Base-by-base conservation (phyloP, 2,113 vertebrate species). In the Chaetodon trifascialis region DNA sequence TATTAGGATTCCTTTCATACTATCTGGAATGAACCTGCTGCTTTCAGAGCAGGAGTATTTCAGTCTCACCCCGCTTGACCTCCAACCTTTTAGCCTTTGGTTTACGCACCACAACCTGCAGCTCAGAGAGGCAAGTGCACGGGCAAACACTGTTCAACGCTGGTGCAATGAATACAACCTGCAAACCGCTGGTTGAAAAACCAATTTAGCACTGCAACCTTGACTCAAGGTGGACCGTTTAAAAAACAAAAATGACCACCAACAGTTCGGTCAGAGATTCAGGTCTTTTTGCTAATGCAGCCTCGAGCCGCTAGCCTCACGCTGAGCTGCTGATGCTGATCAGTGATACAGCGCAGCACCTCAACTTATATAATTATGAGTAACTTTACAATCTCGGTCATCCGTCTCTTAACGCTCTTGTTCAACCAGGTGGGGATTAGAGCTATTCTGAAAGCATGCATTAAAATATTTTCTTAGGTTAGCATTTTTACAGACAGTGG, bases 31-130 rank as follows among this genome's bases (percentile, higher is more conserved):
- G 76, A 80, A 60, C 73, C 64, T 34, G 62, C 76, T 75, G 17
- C 64, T 52, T 51, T 76, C 68, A 76, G 68, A 73, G 68, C 23
- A 47, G 47, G 56, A 58, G 86, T 91, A 90, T 94, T 93, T 89
- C 80, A 64, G 80, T 82, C 84, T 83, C 68, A 68, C 80, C 56
- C 47, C 60, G 83, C 19, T 67, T 83, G 82, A 91, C 83, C 86
- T 68, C 16, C 4, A 40, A 89, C 85, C 85, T 79, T 62, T 82
- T 80, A 19, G 72, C 80, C 75, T 89, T 77, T 65, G 68, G 79
- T 82, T 89, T 89, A 88, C 76, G 51, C 0, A 34, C 56, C 54
- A 72, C 60, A 73, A 86, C 76, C 80, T 82, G 80, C 73, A 77
- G 12, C 44, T 38, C 42, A 51, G 16, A 21, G 17, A 30, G 30